Base-by-base conservation (phyloP, 2,797 vertebrate genomes). In the Anolis apletophallus region DNA sequence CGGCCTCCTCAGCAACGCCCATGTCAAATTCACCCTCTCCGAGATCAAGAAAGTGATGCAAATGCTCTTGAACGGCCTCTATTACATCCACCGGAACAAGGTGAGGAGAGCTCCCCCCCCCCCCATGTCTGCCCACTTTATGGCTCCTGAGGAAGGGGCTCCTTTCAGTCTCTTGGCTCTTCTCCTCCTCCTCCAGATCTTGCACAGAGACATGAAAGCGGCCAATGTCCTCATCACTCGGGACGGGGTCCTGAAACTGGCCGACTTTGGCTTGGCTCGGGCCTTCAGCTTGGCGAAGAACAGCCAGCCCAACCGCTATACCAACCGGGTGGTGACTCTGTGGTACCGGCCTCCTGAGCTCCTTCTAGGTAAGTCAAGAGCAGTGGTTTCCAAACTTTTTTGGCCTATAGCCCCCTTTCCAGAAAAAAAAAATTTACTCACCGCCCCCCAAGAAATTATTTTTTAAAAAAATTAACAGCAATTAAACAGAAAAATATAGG, bases 21-120 rank as follows among this genome's bases (percentile, higher is more conserved):
- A 99, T 0, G 99, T 99, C 2, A 99, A 99, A 94, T 99, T 99
- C 96, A 99, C 98, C 0, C 95, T 99, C 83, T 97, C 99, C 0
- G 98, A 99, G 96, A 99, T 99, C 94, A 99, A 99, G 95, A 99
- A 98, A 88, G 98, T 99, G 64, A 99, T 99, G 98, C 99, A 99
- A 93, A 99, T 99, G 98, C 94, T 99, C 21, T 96, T 99, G 79
- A 99, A 99, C 1, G 99, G 99, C 17, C 96, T 99, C 55, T 99
- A 99, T 95, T 99, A 99, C 94, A 99, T 99, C 94, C 99, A 99
- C 95, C 97, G 98, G 90, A 99, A 99, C 96, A 99, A 99, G 98
- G 99, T 99, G 89, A 88, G 17, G 7, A 16, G 17, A 36, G 1
- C 3, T 12, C 5, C 36, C 40, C 71, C 26, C 5, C 36, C 40